phyloP scores from a whole-genome alignment of 1,140 invertebrate genomes.

The Brachystomella parvula region DNA sequence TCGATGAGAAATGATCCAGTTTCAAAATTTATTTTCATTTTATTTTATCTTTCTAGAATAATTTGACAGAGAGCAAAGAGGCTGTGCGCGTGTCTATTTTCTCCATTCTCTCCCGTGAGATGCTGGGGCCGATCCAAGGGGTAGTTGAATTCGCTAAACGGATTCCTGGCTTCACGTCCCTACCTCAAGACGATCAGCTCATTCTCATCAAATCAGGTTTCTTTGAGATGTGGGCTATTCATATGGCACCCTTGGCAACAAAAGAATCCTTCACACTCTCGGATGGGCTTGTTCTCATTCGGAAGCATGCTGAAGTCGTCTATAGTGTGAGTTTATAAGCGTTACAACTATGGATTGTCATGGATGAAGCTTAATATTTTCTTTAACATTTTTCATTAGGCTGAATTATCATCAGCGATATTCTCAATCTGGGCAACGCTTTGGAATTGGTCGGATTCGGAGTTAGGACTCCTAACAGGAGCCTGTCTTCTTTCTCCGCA shows the following conservation, averaged over 20 bases:
- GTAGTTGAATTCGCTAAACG: constrained; percentile 90
- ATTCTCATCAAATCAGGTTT: constrained; percentile 92
- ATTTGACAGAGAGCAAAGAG: constrained; percentile 41
- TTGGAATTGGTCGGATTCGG: constrained; percentile 62
- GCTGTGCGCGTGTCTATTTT: constrained; percentile 43
- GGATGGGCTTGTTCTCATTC: constrained; percentile 77
- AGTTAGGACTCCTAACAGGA: constrained; percentile 80
- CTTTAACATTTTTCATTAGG: constrained; percentile 43
- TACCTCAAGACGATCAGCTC: constrained; percentile 86
- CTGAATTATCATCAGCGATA: constrained; percentile 62
- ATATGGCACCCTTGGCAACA: constrained; percentile 72
- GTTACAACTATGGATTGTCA: not conserved
- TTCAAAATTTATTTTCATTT: too few relatives aligned
- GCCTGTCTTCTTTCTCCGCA: constrained; percentile 74
- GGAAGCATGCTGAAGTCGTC: constrained; percentile 78
- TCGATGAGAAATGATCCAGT: too few relatives aligned
- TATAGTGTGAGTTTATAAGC: constrained; percentile 66
- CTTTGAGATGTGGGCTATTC: constrained; percentile 90
- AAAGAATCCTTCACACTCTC: constrained; percentile 79
- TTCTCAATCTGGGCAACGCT: constrained; percentile 59
- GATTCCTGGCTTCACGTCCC: constrained; percentile 73
- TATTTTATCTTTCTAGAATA: constrained; percentile 34
- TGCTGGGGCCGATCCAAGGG: constrained; percentile 78
- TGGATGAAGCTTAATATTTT: not conserved
- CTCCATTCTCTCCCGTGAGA: constrained; percentile 56